Conservation (phyloP, 2,113 vertebrate species). For the Cyprinodon variegatus region DNA sequence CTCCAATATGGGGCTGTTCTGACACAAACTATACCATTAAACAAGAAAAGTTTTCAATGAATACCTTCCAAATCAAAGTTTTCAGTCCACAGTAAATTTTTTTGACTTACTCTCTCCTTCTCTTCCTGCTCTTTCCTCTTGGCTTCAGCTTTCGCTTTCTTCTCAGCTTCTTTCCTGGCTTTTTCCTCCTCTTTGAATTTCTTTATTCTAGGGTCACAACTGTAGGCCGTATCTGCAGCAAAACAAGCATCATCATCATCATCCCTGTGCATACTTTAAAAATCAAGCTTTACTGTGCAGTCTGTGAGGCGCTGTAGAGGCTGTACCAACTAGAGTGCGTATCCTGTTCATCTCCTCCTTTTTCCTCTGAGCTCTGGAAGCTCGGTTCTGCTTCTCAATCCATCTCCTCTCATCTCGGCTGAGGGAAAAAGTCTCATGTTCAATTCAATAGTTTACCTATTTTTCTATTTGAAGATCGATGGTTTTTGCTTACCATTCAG, state of each 20-base stretch:
- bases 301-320: constrained; percentile 10
- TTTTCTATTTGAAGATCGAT: too few relatives aligned
- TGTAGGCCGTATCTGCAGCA: constrained; percentile 90
- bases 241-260: accelerated
- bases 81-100: too few relatives aligned
- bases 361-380: constrained; percentile 91
- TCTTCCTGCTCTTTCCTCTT: constrained; percentile 95
- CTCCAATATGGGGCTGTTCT: too few relatives aligned
- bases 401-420: constrained; percentile 97
- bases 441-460: too few relatives aligned
- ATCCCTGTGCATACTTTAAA: too few relatives aligned
- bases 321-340: constrained; percentile 84
- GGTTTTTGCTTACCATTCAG: constrained; percentile 88
- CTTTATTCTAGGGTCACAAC: constrained; percentile 95
- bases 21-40: too few relatives aligned
- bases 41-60: too few relatives aligned
- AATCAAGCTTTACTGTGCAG: neutral
- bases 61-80: too few relatives aligned
- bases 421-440: neutral
- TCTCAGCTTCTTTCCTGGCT: constrained; percentile 96
- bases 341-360: constrained; percentile 99
- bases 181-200: constrained; percentile 99
- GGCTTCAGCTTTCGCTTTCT: constrained; percentile 95
- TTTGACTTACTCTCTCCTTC: constrained; percentile 87
- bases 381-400: constrained; percentile 99